These are phyloP conservation scores for Pemphigus obesinymphae DNA, from an alignment of 1,140 invertebrate species.

Conservation along the genomic window DNA sequence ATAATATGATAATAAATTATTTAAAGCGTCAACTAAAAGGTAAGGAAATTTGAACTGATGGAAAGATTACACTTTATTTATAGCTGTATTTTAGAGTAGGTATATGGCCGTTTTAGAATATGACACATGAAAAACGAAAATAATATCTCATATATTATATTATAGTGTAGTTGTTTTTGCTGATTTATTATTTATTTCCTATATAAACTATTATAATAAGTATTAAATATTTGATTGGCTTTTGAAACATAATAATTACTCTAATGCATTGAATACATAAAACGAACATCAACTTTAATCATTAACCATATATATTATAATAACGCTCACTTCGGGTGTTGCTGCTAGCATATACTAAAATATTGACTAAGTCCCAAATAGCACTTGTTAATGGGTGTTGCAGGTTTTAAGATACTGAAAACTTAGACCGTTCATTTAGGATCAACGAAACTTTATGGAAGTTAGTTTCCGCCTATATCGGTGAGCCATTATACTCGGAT, in stretches of 20 bases:
- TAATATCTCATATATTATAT: no score
- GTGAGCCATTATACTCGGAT: neutral
- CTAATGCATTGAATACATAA: neutral
- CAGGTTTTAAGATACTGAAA: conserved; percentile 14
- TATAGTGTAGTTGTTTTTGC: no score
- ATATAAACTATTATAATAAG: no score
- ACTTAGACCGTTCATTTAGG: conserved; percentile 6
- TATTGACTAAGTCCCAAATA: neutral
- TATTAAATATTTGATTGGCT: neutral
- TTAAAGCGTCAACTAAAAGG: neutral
- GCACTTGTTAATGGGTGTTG: conserved; percentile 23
- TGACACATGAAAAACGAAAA: no score
- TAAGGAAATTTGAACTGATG: neutral
- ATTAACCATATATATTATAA: neutral
- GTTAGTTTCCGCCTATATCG: conserved; percentile 18
- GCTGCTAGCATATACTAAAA: neutral
- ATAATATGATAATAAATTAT: neutral
- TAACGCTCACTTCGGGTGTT: neutral
- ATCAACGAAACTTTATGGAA: conserved; percentile 11
- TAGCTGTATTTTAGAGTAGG: no score
- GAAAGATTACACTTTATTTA: no score
- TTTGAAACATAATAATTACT: neutral
- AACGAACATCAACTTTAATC: neutral
- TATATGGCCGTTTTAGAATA: no score
- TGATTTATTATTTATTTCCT: no score